Percentiles rank a stretch among this genome's conserved stretches.
These are phyloP conservation scores for Chiridota heheva DNA, from an alignment of 35 echinoderm and acorn worm genomes.

Conservation along the genomic window DNA sequence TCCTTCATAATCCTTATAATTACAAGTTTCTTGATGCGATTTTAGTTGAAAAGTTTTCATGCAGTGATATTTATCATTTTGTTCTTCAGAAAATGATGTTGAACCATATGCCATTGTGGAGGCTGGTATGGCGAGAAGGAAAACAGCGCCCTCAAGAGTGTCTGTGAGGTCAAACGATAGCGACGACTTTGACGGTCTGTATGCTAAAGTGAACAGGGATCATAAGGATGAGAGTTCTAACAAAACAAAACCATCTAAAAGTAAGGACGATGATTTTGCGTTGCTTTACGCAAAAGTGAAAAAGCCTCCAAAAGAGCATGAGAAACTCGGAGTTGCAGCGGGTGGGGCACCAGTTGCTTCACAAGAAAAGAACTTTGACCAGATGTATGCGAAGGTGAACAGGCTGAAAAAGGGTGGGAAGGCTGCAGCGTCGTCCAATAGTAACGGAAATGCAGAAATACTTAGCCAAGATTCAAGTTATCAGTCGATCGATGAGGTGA, in stretches of 20 bases:
- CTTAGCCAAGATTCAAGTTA: too few relatives aligned
- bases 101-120: background rate
- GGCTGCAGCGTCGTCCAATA: too few relatives aligned
- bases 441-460: too few relatives aligned
- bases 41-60: too few relatives aligned
- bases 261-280: slow-evolving; percentile 18
- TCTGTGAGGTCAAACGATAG: background rate
- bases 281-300: slow-evolving; percentile 38
- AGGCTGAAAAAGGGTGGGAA: background rate
- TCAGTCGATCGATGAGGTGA: too few relatives aligned
- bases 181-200: slow-evolving; percentile 10
- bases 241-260: background rate
- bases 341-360: background rate
- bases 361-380: background rate
- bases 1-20: too few relatives aligned
- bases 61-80: too few relatives aligned
- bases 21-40: too few relatives aligned
- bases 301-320: slow-evolving; percentile 2
- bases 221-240: background rate
- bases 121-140: background rate
- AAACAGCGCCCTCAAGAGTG: background rate
- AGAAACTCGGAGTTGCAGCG: background rate
- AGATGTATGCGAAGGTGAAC: slow-evolving; percentile 13
- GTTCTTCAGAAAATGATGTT: background rate
- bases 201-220: slow-evolving; percentile 17